These are phyloP conservation scores for Danio rerio DNA, from an alignment of 2,113 vertebrate species.

Conservation along the genomic window GRCz12tu NC_133196.1:18418501-18419000, in stretches of 20 bases:
- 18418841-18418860: too few relatives aligned
- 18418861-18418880: too few relatives aligned
- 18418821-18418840: too few relatives aligned
- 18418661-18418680: neutral
- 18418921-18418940: too few relatives aligned
- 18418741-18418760: neutral
- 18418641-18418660: constrained; percentile 6
- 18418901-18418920: too few relatives aligned
- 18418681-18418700: neutral
- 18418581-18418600: neutral
- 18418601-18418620: neutral
- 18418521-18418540: neutral
- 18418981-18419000: too few relatives aligned
- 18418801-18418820: too few relatives aligned
- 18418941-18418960: too few relatives aligned
- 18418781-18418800: too few relatives aligned
- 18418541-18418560: constrained; percentile 13
- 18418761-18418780: neutral
- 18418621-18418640: neutral
- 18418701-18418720: neutral
- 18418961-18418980: too few relatives aligned
- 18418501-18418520: constrained; percentile 23
- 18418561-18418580: neutral
- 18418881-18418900: too few relatives aligned
- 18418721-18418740: neutral